These are phyloP conservation scores for Globia sparganii DNA, from an alignment of 2,888 invertebrate genomes.

Conservation along the genomic window DNA sequence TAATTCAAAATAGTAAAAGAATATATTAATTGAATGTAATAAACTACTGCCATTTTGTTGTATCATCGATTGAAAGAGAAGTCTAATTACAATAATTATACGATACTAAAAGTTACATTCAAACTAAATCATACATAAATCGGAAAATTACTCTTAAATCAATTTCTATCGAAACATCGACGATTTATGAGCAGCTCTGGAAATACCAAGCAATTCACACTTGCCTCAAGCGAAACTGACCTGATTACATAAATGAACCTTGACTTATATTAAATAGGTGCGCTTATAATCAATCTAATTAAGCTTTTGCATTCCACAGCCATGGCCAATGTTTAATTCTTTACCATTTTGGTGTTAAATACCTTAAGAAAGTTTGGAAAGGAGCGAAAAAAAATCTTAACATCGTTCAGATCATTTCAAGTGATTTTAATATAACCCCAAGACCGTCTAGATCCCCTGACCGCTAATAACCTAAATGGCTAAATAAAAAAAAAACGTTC, in stretches of 20 bases:
- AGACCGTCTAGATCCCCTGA: constrained; percentile 41
- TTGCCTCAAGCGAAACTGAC: constrained; percentile 51
- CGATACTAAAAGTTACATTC: background rate
- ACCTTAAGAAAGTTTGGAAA: background rate
- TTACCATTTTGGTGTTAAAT: background rate
- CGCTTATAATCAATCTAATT: constrained; percentile 51
- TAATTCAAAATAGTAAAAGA: no score
- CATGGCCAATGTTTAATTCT: constrained; percentile 22
- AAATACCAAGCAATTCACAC: constrained; percentile 60
- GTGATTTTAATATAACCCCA: background rate
- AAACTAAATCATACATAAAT: constrained; percentile 1
- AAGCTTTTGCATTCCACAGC: constrained; percentile 51
- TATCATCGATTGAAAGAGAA: no score
- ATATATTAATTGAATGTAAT: no score
- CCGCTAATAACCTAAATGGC: constrained; percentile 54
- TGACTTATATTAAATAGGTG: constrained; percentile 61
- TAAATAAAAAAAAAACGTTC: constrained; percentile 38
- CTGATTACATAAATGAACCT: constrained; percentile 65
- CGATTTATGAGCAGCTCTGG: constrained; percentile 46
- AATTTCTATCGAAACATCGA: constrained; percentile 39
- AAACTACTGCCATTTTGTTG: no score
- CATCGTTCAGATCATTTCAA: background rate
- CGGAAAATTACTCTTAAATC: constrained; percentile 42
- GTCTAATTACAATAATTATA: no score
- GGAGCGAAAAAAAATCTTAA: background rate